Evolutionary conservation across 1,140 invertebrate genomes (phyloP).

Genomic region (Aphis gossypii): DNA sequence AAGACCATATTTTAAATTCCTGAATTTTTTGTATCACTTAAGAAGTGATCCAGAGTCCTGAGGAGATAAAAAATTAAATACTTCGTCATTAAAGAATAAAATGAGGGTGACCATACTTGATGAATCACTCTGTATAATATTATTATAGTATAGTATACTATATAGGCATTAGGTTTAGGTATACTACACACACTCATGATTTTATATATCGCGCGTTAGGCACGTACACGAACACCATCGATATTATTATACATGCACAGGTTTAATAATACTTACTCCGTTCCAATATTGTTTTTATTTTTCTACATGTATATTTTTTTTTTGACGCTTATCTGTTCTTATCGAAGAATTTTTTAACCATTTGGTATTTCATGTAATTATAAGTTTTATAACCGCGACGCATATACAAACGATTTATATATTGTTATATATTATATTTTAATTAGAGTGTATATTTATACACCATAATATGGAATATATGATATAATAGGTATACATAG

Average conservation of each 20-base stretch:
- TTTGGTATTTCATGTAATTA: not conserved
- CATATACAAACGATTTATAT: not conserved
- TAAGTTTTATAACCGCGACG: not conserved
- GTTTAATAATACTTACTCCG: not conserved
- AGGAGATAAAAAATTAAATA: no score
- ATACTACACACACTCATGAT: not conserved
- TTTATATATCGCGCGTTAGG: not conserved
- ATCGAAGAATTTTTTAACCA: not conserved
- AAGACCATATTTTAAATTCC: no score
- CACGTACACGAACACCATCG: not conserved
- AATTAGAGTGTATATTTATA: not conserved
- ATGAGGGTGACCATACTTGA: not conserved
- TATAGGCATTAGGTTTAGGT: not conserved
- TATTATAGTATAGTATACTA: not conserved
- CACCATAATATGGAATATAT: not conserved
- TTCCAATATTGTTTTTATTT: slow-evolving; percentile 23
- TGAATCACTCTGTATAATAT: not conserved
- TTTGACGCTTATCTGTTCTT: not conserved
- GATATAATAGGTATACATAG: not conserved
- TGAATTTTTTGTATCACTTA: no score
- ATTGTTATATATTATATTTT: not conserved
- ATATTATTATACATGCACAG: not conserved
- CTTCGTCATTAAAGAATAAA: not conserved
- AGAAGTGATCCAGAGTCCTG: no score
- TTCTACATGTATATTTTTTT: not conserved